Base-by-base conservation (phyloP, 2,113 vertebrate species). In the Triplophysa siluroides region DNA sequence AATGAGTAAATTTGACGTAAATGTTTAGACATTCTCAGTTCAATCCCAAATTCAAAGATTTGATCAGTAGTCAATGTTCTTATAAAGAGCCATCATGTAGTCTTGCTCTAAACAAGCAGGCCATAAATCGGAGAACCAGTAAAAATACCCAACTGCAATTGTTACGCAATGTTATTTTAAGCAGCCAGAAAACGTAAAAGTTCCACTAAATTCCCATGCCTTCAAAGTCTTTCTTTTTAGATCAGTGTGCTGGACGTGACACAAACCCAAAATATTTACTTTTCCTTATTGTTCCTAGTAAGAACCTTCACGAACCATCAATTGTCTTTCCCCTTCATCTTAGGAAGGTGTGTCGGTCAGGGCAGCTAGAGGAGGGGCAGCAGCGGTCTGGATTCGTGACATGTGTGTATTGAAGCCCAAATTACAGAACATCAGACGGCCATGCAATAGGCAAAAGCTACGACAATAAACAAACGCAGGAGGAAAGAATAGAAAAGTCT, bases 161-260 rank as follows among this genome's bases (percentile, higher is more conserved):
- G 13, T 50, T 68, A 45, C 21, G 10, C 67, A 52, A 13, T 4
- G 19, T 23, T 66, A 21, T 16, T 14, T 52, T 2, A 29, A 10
- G 26, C 29, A 72, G n/a, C 18, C 38, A 38, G 2, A 72, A 56
- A n/a, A 56, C 33, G 18, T 19, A 29, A 72, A 72, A 7, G 50
- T 24, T 24, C 41, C 54, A 33, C 8, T 65, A 60, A 24, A 66
- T 43, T n/a, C 63, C 43, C 23, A 23, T 29, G 24, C 16, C 45
- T 83, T 80, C 47, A 69, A 83, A 72, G 66, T 19, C 78, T 82
- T 79, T 83, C 67, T 78, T 85, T 75, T 83, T 58, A 75, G 14
- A 38, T 38, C 10, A 24, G 64, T 72, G 75, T 78, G 45, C 62
- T 33, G 61, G 29, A 45, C 64, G 24, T 63, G 61, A 77, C 56